Base-by-base conservation (phyloP, 2,888 invertebrate genomes). In the Tubulanus polymorphus region DNA sequence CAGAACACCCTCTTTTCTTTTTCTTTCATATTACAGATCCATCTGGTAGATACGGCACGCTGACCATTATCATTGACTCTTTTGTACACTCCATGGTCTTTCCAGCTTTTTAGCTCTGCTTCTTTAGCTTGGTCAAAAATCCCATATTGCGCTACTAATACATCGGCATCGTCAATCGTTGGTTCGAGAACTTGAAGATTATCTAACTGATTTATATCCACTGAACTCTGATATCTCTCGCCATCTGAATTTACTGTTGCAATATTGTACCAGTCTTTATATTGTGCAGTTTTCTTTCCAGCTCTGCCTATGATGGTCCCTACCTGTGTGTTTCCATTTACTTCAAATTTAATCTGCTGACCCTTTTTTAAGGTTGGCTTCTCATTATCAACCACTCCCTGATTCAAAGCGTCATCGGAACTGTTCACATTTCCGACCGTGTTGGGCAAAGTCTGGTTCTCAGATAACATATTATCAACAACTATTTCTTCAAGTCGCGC, bases 51-150 rank as follows among this genome's bases (percentile, higher is more conserved):
- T 12, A 50, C 20, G 12, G 32, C n/a, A 10, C 12, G 29, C 20
- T 50, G 50, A 8, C 50, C 50, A n/a, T 5, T 15, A 35, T 50
- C 50, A n/a, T 50, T 23, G 20, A 50, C 50, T 50, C 15, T 35
- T 37, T 32, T 25, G 35, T 37, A 50, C n/a, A 26, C 26, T 6
- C 28, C 15, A 23, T 23, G 12, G 8, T 50, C 10, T 41, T 12
- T 15, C 35, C 23, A 50, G 8, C 25, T 50, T 10, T 50, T n/a
- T 23, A 50, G 29, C 23, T 50, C 50, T 35, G 6, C 23, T 20
- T 50, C 6, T 28, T 50, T 50, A 6, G 10, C n/a, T 32, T 28
- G 10, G 18, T 28, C 35, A 50, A 32, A 32, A n/a, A n/a, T 12
- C n/a, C 10, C 35, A 10, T 32, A 10, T 12, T 32, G 10, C 35